These are phyloP conservation scores for Pseudorhombus dupliciocellatus DNA, from an alignment of 2,113 vertebrate species.

Conservation along the genomic window DNA sequence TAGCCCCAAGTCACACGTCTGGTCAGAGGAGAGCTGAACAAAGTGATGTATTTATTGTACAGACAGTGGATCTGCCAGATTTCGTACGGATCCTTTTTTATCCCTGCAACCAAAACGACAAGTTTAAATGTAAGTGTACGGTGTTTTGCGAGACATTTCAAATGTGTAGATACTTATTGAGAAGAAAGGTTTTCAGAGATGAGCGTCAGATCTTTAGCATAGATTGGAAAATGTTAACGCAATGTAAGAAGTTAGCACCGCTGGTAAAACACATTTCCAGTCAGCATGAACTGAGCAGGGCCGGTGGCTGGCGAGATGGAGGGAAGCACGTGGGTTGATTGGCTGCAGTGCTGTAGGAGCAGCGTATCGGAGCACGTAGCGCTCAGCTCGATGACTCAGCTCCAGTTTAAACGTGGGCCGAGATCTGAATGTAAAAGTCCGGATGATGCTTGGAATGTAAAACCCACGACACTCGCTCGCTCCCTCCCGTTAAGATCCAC, in stretches of 20 bases:
- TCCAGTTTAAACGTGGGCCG: slow-evolving; percentile 4
- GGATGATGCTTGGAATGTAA: slow-evolving; percentile 53
- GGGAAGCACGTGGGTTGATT: background rate
- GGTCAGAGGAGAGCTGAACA: slow-evolving; percentile 24
- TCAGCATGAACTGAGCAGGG: background rate
- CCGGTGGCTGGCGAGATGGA: background rate
- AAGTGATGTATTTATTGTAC: slow-evolving; percentile 32
- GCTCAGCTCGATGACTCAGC: background rate
- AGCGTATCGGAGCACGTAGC: slow-evolving; percentile 4
- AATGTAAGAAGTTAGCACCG: too few relatives aligned
- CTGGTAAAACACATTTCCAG: too few relatives aligned
- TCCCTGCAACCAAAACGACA: slow-evolving; percentile 55
- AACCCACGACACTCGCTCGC: slow-evolving; percentile 18
- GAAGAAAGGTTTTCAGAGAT: slow-evolving; percentile 11
- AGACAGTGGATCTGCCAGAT: slow-evolving; percentile 31
- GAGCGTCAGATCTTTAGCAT: background rate
- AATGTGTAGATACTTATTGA: slow-evolving; percentile 36
- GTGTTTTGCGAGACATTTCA: slow-evolving; percentile 13
- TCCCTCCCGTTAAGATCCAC: slow-evolving; percentile 16
- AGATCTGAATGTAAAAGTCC: slow-evolving; percentile 53
- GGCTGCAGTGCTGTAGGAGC: background rate
- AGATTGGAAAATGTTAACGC: background rate
- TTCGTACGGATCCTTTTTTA: slow-evolving; percentile 34
- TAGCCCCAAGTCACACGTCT: slow-evolving; percentile 41
- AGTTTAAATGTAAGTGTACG: slow-evolving; percentile 31